Conservation (phyloP, 2,888 invertebrate species). For the Metellina segmentata region DNA sequence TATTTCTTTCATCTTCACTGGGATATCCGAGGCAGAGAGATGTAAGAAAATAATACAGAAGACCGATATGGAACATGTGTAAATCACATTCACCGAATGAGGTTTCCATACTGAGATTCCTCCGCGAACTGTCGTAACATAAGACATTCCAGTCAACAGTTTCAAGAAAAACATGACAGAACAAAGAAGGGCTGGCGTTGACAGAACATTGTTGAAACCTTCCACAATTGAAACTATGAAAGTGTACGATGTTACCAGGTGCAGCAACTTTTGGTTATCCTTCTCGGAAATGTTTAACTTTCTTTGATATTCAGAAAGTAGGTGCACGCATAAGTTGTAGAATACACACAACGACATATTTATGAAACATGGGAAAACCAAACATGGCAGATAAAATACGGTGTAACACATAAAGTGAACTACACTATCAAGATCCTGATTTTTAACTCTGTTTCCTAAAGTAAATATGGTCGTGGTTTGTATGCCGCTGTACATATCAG, state of each 20-base stretch:
- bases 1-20: background rate
- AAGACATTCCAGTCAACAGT: background rate
- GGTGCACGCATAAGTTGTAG: background rate
- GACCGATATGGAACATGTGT: background rate
- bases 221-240: background rate
- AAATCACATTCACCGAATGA: background rate
- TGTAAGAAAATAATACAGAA: background rate
- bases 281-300: background rate
- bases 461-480: background rate
- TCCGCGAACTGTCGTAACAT: background rate
- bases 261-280: background rate
- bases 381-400: background rate
- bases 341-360: conserved; percentile 1
- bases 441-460: background rate
- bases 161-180: background rate
- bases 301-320: background rate
- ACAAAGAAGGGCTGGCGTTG: background rate
- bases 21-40: background rate
- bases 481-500: background rate
- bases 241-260: background rate
- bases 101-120: background rate
- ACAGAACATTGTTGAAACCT: background rate
- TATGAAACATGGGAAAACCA: background rate
- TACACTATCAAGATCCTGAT: background rate
- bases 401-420: background rate